phyloP scores from a whole-genome alignment of 2,888 invertebrate genomes.

The Meta bourneti region DNA sequence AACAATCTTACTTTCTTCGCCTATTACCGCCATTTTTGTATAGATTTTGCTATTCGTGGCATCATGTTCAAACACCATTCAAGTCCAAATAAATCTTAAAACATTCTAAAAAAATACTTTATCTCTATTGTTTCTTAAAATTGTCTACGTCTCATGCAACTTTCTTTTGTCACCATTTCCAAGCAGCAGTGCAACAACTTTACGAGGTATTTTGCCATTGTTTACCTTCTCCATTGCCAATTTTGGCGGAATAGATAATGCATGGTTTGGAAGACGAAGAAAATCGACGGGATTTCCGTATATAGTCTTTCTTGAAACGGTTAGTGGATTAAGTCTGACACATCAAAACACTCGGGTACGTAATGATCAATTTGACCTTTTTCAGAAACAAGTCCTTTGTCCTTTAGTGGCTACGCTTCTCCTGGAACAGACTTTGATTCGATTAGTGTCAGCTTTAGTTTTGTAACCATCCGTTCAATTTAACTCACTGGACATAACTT shows the following conservation, averaged over 20 bases:
- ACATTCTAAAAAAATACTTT: background rate
- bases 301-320: too few relatives aligned
- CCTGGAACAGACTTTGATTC: too few relatives aligned
- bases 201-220: background rate
- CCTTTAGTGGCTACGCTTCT: too few relatives aligned
- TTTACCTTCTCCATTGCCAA: background rate
- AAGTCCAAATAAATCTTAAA: background rate
- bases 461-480: too few relatives aligned
- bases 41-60: background rate
- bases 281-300: background rate
- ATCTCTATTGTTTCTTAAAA: background rate
- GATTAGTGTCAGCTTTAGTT: too few relatives aligned
- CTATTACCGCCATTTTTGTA: background rate
- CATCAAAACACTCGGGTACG: too few relatives aligned
- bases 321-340: too few relatives aligned
- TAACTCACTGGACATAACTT: too few relatives aligned
- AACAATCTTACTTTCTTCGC: too few relatives aligned
- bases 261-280: background rate
- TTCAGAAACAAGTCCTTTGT: too few relatives aligned
- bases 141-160: background rate
- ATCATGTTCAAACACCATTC: background rate
- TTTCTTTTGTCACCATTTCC: background rate
- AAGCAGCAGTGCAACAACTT: background rate
- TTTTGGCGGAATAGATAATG: background rate
- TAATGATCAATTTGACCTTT: too few relatives aligned